Conservation (phyloP, 1,140 invertebrate genomes). For the Acromyrmex echinatior region DNA sequence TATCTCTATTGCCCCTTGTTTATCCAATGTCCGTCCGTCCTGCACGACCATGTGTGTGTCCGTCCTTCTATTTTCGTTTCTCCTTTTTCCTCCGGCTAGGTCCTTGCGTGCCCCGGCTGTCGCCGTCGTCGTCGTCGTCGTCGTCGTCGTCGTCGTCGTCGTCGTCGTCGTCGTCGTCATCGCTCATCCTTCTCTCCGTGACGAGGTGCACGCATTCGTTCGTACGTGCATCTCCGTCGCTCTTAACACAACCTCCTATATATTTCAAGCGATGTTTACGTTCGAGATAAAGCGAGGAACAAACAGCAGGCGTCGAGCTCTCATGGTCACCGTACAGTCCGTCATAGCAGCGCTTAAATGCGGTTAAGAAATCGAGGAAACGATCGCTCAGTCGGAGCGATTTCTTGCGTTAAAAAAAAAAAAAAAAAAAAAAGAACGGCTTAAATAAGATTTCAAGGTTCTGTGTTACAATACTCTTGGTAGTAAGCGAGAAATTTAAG, state of each 20-base stretch:
- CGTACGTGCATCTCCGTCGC: conserved; percentile 47
- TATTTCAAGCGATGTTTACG: conserved; percentile 82
- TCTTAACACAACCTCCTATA: conserved; percentile 74
- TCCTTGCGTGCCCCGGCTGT: conserved; percentile 72
- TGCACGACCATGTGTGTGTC: conserved; percentile 73
- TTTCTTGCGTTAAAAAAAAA: conserved; percentile 10
- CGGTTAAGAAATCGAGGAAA: conserved; percentile 61
- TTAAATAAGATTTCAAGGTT: conserved; percentile 38
- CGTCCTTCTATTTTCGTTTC: conserved; percentile 78
- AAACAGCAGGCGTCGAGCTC: conserved; percentile 83
- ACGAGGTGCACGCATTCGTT: conserved; percentile 68
- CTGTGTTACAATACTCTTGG: neutral
- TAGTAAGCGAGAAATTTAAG: conserved; percentile 10
- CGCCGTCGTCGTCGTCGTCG: conserved; percentile 48
- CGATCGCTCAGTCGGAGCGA: conserved; percentile 1
- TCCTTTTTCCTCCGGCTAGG: conserved; percentile 76
- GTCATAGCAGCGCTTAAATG: conserved; percentile 72
- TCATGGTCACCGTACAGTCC: conserved; percentile 81
- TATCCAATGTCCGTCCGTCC: conserved; percentile 82
- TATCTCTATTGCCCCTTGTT: conserved; percentile 86
- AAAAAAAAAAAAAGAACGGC: conserved; percentile 4
- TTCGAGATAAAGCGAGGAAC: conserved; percentile 84
- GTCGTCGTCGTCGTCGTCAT: neutral
- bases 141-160: conserved; percentile 5
- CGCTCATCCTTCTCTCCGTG: conserved; percentile 46